phyloP scores from a whole-genome alignment of 2,888 invertebrate genomes.

The Sminthurides aquaticus region DNA sequence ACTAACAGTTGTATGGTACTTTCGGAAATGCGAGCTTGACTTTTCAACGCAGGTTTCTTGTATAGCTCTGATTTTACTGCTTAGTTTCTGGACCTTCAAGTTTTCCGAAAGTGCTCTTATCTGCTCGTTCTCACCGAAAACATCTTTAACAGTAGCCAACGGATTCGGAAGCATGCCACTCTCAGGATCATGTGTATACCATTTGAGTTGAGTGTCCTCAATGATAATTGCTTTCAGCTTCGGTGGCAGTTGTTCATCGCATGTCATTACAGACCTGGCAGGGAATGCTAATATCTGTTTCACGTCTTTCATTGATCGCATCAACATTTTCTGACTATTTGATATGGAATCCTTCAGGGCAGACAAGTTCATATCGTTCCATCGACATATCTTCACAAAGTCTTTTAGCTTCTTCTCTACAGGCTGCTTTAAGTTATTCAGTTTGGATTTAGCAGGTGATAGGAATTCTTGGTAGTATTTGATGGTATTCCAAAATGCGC shows the following conservation, averaged over 20 bases:
- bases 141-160: neutral
- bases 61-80: neutral
- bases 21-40: neutral
- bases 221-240: neutral
- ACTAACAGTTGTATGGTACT: constrained; percentile 13
- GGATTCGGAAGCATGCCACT: neutral
- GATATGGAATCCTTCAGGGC: constrained; percentile 81
- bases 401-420: constrained; percentile 88
- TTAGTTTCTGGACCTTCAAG: neutral
- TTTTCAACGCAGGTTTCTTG: neutral
- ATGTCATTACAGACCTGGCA: constrained; percentile 14
- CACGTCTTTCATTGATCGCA: constrained; percentile 76
- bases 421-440: constrained; percentile 64
- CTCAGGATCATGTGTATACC: neutral
- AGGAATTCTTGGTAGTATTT: constrained; percentile 76
- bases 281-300: constrained; percentile 33
- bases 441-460: constrained; percentile 56
- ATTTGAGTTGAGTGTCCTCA: neutral
- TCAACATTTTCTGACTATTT: constrained; percentile 77
- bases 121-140: neutral
- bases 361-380: constrained; percentile 92
- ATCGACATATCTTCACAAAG: constrained; percentile 88
- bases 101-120: neutral
- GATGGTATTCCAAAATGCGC: constrained; percentile 65
- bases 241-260: neutral